Base-by-base conservation (phyloP, 2,888 invertebrate species). In the Synanthedon tipuliformis region DNA sequence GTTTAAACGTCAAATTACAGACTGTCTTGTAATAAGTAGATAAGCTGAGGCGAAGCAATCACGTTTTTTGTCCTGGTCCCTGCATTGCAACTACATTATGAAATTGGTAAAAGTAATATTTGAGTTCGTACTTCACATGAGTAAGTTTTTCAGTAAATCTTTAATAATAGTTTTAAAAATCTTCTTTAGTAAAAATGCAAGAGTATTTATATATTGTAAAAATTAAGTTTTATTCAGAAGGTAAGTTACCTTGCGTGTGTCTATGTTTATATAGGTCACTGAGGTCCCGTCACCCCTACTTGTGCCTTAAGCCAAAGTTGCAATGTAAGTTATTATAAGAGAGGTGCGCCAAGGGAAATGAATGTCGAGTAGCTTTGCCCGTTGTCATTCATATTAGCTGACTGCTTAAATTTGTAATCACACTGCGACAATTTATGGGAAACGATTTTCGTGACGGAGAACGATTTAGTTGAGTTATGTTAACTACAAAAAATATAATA, bases 341-440 rank as follows among this genome's bases (percentile, higher is more conserved):
- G 85, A 82, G 79, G 79, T 75, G 83, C 85, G 85, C 78, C 86
- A 59, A 64, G 86, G 86, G 86, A 87, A 87, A 87, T 87, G 86
- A 86, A 85, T 87, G 82, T 81, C 79, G 84, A 86, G 81, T 84
- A 81, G 82, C 78, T 78, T 75, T 77, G 73, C 74, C 79, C 84
- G 82, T 83, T 85, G 86, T 86, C 85, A 86, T 86, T 84, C 86
- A 87, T 86, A 86, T 87, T 86, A 87, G 85, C 84, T 77, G 77
- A 79, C 75, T 78, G 80, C 73, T 77, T 87, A 86, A 87, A 86
- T 87, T 84, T 74, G 81, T 86, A 86, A 87, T 84, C 80, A 79
- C 69, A 71, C 75, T 74, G 75, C 75, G 75, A 74, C 81, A 76
- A 82, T 81, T 76, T 77, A 78, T 70, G 73, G 69, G 62, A 45